phyloP scores from a whole-genome alignment of 2,113 vertebrate species.

The Echinops telfairi region DNA sequence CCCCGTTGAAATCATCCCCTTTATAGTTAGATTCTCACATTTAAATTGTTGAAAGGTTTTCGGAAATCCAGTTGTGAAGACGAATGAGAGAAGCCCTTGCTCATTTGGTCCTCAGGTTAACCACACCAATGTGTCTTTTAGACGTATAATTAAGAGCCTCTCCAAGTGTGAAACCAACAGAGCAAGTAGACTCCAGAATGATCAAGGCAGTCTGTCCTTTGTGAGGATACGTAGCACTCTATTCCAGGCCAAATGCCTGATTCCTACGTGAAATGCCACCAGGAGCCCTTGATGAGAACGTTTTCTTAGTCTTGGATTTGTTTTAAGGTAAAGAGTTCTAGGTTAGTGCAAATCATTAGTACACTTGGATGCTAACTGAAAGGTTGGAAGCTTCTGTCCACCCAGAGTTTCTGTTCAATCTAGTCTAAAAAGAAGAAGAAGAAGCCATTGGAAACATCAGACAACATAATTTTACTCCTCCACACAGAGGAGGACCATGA shows the following conservation, averaged over 20 bases:
- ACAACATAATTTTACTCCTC: not conserved
- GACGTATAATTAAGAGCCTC: not conserved
- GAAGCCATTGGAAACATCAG: not conserved
- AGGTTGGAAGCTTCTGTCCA: not conserved
- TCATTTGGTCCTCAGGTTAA: not conserved
- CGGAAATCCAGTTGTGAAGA: not conserved
- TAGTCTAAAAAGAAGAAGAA: not conserved
- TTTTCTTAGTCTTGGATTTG: not conserved
- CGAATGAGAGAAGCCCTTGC: not conserved
- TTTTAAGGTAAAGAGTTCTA: not conserved
- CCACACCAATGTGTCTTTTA: not conserved
- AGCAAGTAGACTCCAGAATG: not conserved
- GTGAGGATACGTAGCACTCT: not conserved
- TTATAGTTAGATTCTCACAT: conserved; percentile 1
- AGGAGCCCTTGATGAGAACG: not conserved
- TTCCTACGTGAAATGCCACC: not conserved
- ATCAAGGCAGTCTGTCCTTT: not conserved
- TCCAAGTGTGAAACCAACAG: not conserved
- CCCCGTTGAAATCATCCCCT: not conserved
- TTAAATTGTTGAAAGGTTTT: not conserved
- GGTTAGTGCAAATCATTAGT: not conserved
- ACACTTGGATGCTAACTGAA: not conserved
- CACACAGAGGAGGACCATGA: not conserved
- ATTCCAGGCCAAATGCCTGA: not conserved
- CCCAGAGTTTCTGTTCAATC: not conserved